Evolutionary conservation across 2,797 vertebrate genomes (phyloP).

Genomic region (Amblyraja radiata): DNA sequence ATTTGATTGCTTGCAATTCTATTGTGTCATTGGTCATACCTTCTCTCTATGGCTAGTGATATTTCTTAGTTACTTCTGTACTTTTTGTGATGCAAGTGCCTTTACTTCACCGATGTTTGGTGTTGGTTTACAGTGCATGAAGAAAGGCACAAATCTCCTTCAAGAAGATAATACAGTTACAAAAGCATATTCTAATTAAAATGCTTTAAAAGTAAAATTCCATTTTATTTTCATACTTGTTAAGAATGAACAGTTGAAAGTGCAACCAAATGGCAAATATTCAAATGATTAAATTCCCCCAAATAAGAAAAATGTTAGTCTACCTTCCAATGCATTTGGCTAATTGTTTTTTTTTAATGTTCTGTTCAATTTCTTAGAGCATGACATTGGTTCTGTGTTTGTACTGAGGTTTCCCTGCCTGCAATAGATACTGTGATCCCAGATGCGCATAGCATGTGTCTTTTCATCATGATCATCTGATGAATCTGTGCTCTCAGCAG

Average conservation of each 20-base stretch:
- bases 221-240: not conserved
- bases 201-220: not conserved
- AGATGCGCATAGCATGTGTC: not conserved
- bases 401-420: not conserved
- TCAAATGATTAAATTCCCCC: conserved; percentile 55
- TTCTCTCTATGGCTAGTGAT: not conserved
- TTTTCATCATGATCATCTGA: not conserved
- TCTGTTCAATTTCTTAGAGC: not conserved
- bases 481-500: not conserved
- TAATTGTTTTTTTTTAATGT: not conserved
- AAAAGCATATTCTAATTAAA: not conserved
- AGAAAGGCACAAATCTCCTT: not conserved
- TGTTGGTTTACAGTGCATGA: not conserved
- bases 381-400: not conserved
- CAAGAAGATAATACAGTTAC: not conserved
- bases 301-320: conserved; percentile 53
- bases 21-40: not conserved
- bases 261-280: not conserved
- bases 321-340: not conserved
- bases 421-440: not conserved
- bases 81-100: no score
- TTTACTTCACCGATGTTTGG: not conserved
- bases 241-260: not conserved
- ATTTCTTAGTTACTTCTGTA: not conserved
- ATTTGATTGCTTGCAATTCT: not conserved